phyloP scores from a whole-genome alignment of 2,113 vertebrate species.

The Leiothrix lutea region DNA sequence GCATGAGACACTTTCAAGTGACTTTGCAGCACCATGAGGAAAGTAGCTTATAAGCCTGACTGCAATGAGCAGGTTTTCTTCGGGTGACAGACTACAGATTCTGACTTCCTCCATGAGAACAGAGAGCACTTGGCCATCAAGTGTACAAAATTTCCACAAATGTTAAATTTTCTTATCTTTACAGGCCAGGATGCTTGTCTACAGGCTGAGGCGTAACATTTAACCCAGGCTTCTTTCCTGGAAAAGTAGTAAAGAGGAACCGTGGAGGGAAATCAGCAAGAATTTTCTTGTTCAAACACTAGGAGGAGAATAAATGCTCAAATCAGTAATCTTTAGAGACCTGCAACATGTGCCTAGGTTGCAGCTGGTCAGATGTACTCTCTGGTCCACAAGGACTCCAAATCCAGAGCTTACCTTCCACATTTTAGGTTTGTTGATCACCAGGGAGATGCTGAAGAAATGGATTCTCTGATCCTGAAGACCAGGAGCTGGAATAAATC shows the following conservation, averaged over 20 bases:
- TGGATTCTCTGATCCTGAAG: neutral
- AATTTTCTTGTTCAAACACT: neutral
- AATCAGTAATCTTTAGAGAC: neutral
- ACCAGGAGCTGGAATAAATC: neutral
- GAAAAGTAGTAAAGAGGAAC: neutral
- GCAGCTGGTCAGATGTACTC: neutral
- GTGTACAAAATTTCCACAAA: neutral
- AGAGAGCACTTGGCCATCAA: neutral
- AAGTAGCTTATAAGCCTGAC: neutral
- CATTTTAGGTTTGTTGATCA: neutral
- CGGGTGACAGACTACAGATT: neutral
- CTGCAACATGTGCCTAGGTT: neutral
- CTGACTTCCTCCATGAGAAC: neutral
- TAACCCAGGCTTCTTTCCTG: neutral
- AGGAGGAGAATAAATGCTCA: neutral
- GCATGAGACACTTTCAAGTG: neutral
- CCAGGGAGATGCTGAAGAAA: neutral
- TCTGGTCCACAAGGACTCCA: neutral
- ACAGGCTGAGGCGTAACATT: neutral
- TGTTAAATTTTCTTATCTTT: neutral
- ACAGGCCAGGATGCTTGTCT: neutral
- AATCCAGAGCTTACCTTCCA: neutral
- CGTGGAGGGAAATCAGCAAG: neutral
- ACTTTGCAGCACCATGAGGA: neutral
- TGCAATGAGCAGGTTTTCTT: neutral